Percentiles rank a stretch among this genome's conserved stretches.
These are phyloP conservation scores for Coregonus suidteri DNA, from an alignment of 2,797 vertebrate species.

Conservation along the genomic window DNA sequence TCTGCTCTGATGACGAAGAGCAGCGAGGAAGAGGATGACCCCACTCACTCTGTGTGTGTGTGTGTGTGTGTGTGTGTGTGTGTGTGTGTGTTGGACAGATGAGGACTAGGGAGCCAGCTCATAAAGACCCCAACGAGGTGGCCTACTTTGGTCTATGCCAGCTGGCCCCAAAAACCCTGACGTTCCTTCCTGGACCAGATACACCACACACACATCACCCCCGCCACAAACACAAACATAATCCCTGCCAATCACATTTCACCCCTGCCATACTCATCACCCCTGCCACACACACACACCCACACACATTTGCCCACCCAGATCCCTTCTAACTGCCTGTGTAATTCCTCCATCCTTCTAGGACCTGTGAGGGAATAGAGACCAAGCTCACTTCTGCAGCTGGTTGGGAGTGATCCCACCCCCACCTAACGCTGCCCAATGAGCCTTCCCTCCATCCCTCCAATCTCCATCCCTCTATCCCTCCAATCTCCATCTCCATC, in stretches of 20 bases:
- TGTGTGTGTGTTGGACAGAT: background rate
- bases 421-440: background rate
- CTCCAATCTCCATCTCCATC: no score
- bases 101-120: background rate
- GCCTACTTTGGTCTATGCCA: constrained; percentile 8
- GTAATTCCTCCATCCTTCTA: constrained; percentile 2
- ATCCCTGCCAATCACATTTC: background rate
- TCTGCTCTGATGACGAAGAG: background rate
- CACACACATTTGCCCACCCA: background rate
- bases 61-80: no score
- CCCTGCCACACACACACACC: background rate
- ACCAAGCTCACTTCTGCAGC: constrained; percentile 11
- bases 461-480: background rate
- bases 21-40: background rate
- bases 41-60: background rate
- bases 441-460: no score
- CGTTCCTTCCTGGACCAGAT: background rate
- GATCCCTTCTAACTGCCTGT: constrained; percentile 20
- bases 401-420: background rate
- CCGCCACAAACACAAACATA: background rate
- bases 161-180: constrained; percentile 2
- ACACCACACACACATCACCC: background rate
- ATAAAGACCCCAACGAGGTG: constrained; percentile 16
- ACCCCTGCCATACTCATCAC: background rate
- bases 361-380: constrained; percentile 11